These are phyloP conservation scores for Maconellicoccus hirsutus DNA, from an alignment of 1,140 invertebrate species.

Conservation along the genomic window DNA sequence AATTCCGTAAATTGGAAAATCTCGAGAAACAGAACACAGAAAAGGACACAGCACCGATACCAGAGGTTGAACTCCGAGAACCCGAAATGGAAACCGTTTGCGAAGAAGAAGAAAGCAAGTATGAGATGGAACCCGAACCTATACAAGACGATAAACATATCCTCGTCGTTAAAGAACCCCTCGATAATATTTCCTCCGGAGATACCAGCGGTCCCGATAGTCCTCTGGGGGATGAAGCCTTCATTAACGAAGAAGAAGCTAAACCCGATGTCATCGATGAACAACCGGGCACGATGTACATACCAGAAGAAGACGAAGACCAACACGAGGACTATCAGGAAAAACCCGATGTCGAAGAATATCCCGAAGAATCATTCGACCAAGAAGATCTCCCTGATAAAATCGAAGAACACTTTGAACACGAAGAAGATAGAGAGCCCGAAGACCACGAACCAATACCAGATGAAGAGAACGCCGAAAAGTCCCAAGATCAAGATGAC, in stretches of 20 bases:
- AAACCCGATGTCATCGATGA: not conserved
- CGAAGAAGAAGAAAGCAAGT: slow-evolving; percentile 31
- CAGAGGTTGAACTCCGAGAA: slow-evolving; percentile 29
- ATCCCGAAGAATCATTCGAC: slow-evolving; percentile 10
- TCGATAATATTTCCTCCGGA: slow-evolving; percentile 47
- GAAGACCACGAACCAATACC: not conserved
- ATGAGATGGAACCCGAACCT: slow-evolving; percentile 27
- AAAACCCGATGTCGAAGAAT: slow-evolving; percentile 26
- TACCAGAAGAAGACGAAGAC: slow-evolving; percentile 39
- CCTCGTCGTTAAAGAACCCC: not conserved
- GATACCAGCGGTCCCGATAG: slow-evolving; percentile 78
- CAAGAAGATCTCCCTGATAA: not conserved
- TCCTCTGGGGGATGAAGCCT: slow-evolving; percentile 52
- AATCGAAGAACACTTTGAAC: not conserved
- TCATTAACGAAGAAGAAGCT: not conserved
- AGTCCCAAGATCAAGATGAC: slow-evolving; percentile 15
- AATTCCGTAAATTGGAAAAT: slow-evolving; percentile 72
- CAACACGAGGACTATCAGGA: slow-evolving; percentile 26
- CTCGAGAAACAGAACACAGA: slow-evolving; percentile 56
- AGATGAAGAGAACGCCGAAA: slow-evolving; percentile 29
- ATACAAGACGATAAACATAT: not conserved
- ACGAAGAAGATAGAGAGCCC: not conserved
- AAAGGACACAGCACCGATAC: slow-evolving; percentile 27
- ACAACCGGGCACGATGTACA: not conserved
- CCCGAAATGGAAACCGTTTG: not conserved